These are phyloP conservation scores for Candoia aspera DNA, from an alignment of 2,113 vertebrate genomes.

Conservation along the genomic window DNA sequence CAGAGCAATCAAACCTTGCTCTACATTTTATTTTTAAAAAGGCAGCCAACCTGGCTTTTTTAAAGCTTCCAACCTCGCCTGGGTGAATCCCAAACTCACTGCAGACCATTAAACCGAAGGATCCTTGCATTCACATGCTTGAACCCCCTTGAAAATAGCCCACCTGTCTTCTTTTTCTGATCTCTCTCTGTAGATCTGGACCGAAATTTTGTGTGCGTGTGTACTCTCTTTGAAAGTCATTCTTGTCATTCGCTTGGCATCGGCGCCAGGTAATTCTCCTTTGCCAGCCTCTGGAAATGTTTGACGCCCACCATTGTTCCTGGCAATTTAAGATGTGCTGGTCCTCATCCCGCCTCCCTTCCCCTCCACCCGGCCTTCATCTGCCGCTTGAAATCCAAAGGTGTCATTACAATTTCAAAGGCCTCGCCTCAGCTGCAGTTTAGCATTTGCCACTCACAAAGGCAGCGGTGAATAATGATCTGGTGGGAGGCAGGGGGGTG, in stretches of 20 bases:
- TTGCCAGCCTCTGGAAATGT: background rate
- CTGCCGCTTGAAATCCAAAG: slow-evolving; percentile 8
- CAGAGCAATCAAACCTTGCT: no score
- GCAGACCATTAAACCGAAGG: background rate
- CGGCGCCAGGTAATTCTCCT: background rate
- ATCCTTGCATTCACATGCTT: background rate
- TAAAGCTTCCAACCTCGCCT: background rate
- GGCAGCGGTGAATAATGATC: background rate
- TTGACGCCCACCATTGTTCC: background rate
- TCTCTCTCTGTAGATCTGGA: background rate
- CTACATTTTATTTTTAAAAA: no score
- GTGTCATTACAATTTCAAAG: slow-evolving; percentile 22
- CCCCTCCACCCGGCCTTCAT: background rate
- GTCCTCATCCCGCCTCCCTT: background rate
- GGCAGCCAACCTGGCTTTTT: no score
- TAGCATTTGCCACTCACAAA: background rate
- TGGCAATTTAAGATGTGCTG: background rate
- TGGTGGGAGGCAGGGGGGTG: background rate
- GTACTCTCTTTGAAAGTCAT: background rate
- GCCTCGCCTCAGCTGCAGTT: background rate
- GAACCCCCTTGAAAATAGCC: no score
- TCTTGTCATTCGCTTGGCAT: background rate
- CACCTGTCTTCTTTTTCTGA: no score
- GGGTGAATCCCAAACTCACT: background rate
- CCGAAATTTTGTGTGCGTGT: background rate